A percentile compares a stretch with the other conserved stretches of the same genome.
Evolutionary conservation across 2,113 vertebrate species (phyloP).

Genomic region (Chaetorhynchus papuensis): DNA sequence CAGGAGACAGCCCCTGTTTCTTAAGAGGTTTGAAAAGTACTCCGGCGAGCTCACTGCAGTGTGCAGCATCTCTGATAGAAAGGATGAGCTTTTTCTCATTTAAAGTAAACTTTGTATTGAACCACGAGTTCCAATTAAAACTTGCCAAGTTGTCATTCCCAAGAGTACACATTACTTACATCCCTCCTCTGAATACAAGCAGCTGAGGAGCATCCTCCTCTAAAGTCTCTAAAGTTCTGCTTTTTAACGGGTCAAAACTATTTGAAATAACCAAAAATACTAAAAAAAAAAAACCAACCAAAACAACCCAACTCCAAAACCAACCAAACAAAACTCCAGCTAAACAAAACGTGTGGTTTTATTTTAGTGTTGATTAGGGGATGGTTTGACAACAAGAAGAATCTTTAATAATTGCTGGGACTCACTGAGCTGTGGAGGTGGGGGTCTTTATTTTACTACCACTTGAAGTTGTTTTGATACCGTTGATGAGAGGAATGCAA

Average conservation of each 20-base stretch:
- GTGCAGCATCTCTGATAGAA: background rate
- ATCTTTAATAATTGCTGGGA: background rate
- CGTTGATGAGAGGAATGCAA: constrained; percentile 8
- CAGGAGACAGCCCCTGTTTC: background rate
- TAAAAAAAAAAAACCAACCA: background rate
- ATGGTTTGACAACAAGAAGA: background rate
- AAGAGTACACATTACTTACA: background rate
- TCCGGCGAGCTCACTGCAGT: background rate
- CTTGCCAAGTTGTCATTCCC: background rate
- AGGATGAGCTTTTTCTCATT: background rate
- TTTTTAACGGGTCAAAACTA: background rate
- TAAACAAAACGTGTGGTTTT: background rate
- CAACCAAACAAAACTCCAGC: background rate
- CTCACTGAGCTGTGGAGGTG: background rate
- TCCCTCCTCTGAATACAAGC: background rate
- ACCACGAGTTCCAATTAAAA: background rate
- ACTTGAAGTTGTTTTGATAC: constrained; percentile 52
- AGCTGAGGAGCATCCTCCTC: background rate
- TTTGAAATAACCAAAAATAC: background rate
- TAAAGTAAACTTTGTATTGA: background rate
- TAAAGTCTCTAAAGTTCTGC: background rate
- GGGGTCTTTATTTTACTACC: background rate
- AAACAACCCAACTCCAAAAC: background rate
- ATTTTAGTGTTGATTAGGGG: background rate
- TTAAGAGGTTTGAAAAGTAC: background rate